These are phyloP conservation scores for Drosophila bocqueti DNA, from an alignment of 1,140 invertebrate genomes.

Conservation along the genomic window DNA sequence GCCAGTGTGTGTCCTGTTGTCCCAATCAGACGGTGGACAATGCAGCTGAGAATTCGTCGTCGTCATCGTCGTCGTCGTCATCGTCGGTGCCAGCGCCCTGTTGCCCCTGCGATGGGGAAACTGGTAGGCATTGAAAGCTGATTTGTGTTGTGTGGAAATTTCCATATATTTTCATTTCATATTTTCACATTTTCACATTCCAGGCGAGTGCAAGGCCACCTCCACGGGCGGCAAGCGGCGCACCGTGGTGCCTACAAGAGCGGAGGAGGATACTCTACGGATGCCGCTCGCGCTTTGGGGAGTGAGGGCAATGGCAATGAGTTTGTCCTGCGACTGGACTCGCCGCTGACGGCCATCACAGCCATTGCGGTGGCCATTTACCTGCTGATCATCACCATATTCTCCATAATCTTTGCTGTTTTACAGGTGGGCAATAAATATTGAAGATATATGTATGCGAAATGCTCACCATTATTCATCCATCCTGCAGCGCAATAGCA, in stretches of 20 bases:
- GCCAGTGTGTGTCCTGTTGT: slow-evolving; percentile 91
- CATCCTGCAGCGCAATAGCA: slow-evolving; percentile 62
- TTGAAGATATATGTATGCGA: neutral
- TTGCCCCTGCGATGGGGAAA: slow-evolving; percentile 85
- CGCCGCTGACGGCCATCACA: slow-evolving; percentile 87
- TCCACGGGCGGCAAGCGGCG: slow-evolving; percentile 91
- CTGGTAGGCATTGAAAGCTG: slow-evolving; percentile 85
- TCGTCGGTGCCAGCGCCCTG: slow-evolving; percentile 26
- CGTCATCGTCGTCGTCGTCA: slow-evolving; percentile 8
- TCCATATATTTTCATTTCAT: neutral
- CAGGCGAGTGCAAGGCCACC: slow-evolving; percentile 89
- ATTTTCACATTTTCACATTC: neutral
- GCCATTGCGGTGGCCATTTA: slow-evolving; percentile 89
- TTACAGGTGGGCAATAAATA: slow-evolving; percentile 88
- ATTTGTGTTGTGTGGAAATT: neutral
- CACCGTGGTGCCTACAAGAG: slow-evolving; percentile 86
- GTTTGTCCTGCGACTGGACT: slow-evolving; percentile 74
- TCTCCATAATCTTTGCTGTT: slow-evolving; percentile 88
- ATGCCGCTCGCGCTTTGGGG: slow-evolving; percentile 63
- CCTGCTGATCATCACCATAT: slow-evolving; percentile 88
- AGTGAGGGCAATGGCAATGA: slow-evolving; percentile 81
- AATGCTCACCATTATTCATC: neutral
- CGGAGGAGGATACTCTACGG: slow-evolving; percentile 19
- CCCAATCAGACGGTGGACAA: slow-evolving; percentile 74
- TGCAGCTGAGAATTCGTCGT: slow-evolving; percentile 86